A percentile compares a stretch with the other conserved stretches of the same genome.
Conservation (phyloP, 2,888 invertebrate genomes). For the Xestia rhomboidea region DNA sequence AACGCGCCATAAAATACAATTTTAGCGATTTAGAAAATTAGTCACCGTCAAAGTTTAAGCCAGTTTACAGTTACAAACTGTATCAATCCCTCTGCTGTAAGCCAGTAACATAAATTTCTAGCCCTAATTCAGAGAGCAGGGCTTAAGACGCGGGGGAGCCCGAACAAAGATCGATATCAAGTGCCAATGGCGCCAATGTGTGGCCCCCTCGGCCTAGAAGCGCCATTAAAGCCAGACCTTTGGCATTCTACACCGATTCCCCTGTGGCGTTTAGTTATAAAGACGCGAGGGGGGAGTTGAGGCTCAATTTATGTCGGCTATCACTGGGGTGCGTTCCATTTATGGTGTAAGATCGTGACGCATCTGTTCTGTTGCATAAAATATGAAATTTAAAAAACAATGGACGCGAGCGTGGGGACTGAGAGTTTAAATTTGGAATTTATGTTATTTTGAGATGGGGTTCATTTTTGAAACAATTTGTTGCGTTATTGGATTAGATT, state of each 20-base stretch:
- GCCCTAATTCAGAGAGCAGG: conserved; percentile 82
- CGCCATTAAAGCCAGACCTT: conserved; percentile 80
- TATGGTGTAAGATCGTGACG: conserved; percentile 86
- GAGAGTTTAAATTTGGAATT: conserved; percentile 60
- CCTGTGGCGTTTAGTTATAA: conserved; percentile 72
- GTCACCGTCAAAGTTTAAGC: conserved; percentile 74
- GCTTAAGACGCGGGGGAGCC: conserved; percentile 87
- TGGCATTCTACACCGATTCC: conserved; percentile 78
- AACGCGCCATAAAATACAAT: conserved; percentile 63
- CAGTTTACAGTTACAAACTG: conserved; percentile 68
- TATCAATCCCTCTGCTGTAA: conserved; percentile 75
- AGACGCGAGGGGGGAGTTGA: conserved; percentile 72
- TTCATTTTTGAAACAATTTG: conserved; percentile 31
- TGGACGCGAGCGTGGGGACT: conserved; percentile 69
- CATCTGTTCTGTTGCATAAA: conserved; percentile 87
- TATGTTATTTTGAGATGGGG: conserved; percentile 50
- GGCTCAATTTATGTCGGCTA: conserved; percentile 76
- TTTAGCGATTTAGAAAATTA: conserved; percentile 70
- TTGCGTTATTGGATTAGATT: conserved; percentile 10
- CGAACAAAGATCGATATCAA: conserved; percentile 89
- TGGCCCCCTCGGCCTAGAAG: conserved; percentile 80
- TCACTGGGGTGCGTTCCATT: conserved; percentile 84
- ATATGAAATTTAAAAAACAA: conserved; percentile 84
- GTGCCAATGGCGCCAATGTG: conserved; percentile 86
- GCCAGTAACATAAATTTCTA: conserved; percentile 85